phyloP scores from a whole-genome alignment of 2,888 invertebrate species.

The Sicus ferrugineus region DNA sequence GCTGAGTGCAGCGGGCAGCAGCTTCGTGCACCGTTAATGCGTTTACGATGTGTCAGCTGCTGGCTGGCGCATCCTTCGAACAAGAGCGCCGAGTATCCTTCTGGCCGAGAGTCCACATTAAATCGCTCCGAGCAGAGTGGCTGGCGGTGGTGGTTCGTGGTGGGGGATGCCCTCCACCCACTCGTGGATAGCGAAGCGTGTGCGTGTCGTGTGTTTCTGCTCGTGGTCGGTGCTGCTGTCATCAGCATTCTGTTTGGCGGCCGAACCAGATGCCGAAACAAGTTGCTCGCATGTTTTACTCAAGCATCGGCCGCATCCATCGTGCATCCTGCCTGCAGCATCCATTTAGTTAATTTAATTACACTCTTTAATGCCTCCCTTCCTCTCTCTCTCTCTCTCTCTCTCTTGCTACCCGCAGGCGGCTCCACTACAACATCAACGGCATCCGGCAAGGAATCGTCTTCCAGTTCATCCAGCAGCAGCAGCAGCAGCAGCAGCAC shows the following conservation, averaged over 20 bases:
- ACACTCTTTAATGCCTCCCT: too few relatives aligned
- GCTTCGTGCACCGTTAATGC: conserved; percentile 49
- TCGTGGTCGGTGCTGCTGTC: background rate
- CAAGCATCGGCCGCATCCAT: too few relatives aligned
- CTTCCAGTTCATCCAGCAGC: conserved; percentile 25
- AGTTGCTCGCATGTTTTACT: conserved; percentile 12
- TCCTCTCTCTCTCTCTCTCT: too few relatives aligned
- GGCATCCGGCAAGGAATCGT: conserved; percentile 26
- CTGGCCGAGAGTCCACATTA: too few relatives aligned
- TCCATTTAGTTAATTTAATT: background rate
- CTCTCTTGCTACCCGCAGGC: conserved; percentile 38
- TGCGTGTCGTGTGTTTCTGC: background rate
- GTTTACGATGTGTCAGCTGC: conserved; percentile 62
- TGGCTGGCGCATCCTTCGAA: conserved; percentile 32
- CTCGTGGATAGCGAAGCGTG: background rate
- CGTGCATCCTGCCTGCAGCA: conserved; percentile 1
- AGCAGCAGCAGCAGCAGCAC: conserved; percentile 46
- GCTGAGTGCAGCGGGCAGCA: background rate
- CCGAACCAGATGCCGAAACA: conserved; percentile 3
- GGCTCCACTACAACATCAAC: conserved; percentile 18
- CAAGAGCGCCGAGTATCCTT: conserved; percentile 15
- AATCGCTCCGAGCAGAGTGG: too few relatives aligned
- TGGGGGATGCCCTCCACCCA: background rate
- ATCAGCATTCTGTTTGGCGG: background rate
- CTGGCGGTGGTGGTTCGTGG: background rate